phyloP scores from a whole-genome alignment of 2,797 vertebrate genomes.

The Gephyroberyx darwinii region DNA sequence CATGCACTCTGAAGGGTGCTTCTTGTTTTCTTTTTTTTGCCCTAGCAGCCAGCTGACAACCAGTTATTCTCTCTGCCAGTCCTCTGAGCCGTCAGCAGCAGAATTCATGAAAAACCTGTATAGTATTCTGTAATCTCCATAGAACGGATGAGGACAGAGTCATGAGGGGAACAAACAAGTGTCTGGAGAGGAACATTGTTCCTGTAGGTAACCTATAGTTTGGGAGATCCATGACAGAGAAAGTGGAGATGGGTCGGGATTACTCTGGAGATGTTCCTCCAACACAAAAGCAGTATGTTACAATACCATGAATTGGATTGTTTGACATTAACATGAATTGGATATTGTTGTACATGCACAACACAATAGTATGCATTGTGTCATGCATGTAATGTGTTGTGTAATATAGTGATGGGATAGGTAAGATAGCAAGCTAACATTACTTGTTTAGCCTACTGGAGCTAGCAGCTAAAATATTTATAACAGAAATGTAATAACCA shows the following conservation, averaged over 20 bases:
- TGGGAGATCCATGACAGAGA: too few species aligned
- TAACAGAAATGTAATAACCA: too few species aligned
- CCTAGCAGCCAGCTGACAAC: slow-evolving; percentile 27
- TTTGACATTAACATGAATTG: neutral
- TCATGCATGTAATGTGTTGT: too few species aligned
- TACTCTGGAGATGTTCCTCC: neutral
- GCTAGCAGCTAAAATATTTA: too few species aligned
- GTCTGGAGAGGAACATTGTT: slow-evolving; percentile 22
- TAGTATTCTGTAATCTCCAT: slow-evolving; percentile 37
- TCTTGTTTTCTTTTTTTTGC: slow-evolving; percentile 22
- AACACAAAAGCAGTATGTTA: too few species aligned
- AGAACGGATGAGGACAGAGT: slow-evolving; percentile 31
- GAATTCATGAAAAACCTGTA: slow-evolving; percentile 47
- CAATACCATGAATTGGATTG: too few species aligned
- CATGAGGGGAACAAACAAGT: slow-evolving; percentile 31
- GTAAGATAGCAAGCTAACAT: too few species aligned
- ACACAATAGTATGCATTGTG: too few species aligned
- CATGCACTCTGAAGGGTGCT: slow-evolving; percentile 51
- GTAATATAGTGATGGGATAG: too few species aligned
- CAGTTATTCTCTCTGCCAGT: slow-evolving; percentile 28
- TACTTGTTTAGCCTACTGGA: too few species aligned
- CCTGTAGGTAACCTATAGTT: too few species aligned
- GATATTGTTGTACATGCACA: neutral
- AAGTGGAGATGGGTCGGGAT: slow-evolving; percentile 1
- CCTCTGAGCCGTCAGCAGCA: slow-evolving; percentile 38